A percentile compares a stretch with the other conserved stretches of the same genome.
These are phyloP conservation scores for Apteryx owenii DNA, from an alignment of 2,113 vertebrate genomes.

Conservation along the genomic window DNA sequence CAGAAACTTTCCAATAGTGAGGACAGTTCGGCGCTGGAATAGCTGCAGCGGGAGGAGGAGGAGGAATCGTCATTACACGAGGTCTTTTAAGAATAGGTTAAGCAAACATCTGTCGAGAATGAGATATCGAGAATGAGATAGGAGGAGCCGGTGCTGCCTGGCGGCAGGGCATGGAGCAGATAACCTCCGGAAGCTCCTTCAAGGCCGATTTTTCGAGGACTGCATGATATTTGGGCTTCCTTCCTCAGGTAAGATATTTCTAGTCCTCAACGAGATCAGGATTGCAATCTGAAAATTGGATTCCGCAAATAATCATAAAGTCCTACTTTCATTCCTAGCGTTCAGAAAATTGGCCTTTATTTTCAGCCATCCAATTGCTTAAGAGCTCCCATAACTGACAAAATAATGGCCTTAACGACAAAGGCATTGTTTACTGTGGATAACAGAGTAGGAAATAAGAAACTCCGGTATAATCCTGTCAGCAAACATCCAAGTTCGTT, in stretches of 20 bases:
- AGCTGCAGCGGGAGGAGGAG: too few relatives aligned
- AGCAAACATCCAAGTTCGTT: slow-evolving; percentile 68
- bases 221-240: not conserved
- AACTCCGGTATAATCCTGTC: slow-evolving; percentile 69
- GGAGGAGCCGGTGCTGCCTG: too few relatives aligned
- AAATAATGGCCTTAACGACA: slow-evolving; percentile 64
- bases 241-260: slow-evolving; percentile 41
- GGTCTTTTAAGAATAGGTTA: not conserved
- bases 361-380: slow-evolving; percentile 62
- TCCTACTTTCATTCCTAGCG: slow-evolving; percentile 61
- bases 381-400: slow-evolving; percentile 57
- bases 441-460: slow-evolving; percentile 37
- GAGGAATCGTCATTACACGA: too few relatives aligned
- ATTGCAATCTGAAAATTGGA: slow-evolving; percentile 63
- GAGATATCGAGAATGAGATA: too few relatives aligned
- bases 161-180: too few relatives aligned
- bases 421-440: slow-evolving; percentile 53
- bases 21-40: too few relatives aligned
- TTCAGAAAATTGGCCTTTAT: slow-evolving; percentile 62
- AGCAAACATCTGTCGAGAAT: not conserved
- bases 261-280: slow-evolving; percentile 24
- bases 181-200: not conserved
- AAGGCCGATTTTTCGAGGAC: not conserved
- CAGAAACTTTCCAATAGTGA: too few relatives aligned
- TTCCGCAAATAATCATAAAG: slow-evolving; percentile 58